These are phyloP conservation scores for Patagioenas fasciata DNA, from an alignment of 2,113 vertebrate species.

Conservation along the genomic window DNA sequence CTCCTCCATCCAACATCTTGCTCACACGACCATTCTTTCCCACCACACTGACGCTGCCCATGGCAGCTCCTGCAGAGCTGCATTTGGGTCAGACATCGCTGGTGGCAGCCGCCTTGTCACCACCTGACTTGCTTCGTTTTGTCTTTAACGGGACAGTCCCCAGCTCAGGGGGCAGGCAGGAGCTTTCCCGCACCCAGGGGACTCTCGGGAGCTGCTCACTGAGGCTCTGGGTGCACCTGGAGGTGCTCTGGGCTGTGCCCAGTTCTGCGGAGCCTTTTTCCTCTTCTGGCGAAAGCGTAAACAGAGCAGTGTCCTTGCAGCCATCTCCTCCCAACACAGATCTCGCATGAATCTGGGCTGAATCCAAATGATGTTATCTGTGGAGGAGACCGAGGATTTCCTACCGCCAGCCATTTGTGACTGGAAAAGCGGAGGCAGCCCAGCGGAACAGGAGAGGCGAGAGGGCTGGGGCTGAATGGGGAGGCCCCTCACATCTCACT, in stretches of 20 bases:
- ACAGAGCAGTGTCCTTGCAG: conserved; percentile 26
- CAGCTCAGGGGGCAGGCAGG: not conserved
- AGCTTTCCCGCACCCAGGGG: accelerated
- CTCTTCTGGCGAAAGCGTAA: not conserved
- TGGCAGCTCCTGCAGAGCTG: not conserved
- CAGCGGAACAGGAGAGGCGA: accelerated
- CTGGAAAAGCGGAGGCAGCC: not conserved
- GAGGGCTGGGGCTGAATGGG: not conserved
- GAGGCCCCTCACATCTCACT: not conserved
- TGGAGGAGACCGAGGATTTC: not conserved
- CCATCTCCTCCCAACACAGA: not conserved
- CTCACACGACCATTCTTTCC: accelerated
- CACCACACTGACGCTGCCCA: accelerated
- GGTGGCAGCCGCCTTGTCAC: not conserved
- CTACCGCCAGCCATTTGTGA: not conserved
- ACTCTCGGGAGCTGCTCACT: accelerated
- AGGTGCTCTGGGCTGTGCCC: not conserved
- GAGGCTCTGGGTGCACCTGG: not conserved
- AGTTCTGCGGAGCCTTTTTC: not conserved
- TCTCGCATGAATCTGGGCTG: conserved; percentile 16
- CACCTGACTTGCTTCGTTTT: accelerated
- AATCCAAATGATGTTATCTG: conserved; percentile 48
- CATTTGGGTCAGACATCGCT: accelerated
- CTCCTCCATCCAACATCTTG: not conserved
- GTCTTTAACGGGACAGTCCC: not conserved